Evolutionary conservation across 2,797 vertebrate species (phyloP).

Genomic region (Numenius phaeopus): DNA sequence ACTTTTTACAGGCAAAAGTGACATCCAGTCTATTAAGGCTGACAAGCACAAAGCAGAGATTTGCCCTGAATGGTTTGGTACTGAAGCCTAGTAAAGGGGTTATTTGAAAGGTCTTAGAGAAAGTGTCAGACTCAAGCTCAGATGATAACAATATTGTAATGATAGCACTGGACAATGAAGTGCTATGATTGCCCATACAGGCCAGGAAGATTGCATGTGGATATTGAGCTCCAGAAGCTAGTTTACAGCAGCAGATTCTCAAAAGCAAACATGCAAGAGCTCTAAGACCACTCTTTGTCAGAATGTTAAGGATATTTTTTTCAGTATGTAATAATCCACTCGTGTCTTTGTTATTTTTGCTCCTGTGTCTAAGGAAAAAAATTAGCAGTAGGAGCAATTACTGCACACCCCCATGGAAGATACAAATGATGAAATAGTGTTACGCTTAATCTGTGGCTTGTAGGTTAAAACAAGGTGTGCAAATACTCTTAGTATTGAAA

Average conservation of each 20-base stretch:
- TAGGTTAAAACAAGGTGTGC: not conserved
- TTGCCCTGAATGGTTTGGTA: constrained; percentile 96
- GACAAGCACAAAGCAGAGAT: constrained; percentile 99
- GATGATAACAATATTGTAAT: constrained; percentile 99
- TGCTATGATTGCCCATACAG: constrained; percentile 92
- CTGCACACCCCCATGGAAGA: not conserved
- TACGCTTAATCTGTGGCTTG: not conserved
- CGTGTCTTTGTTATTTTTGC: not conserved
- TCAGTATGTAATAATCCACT: not conserved
- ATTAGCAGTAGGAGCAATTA: not conserved
- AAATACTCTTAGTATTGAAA: not conserved
- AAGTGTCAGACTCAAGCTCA: constrained; percentile 98
- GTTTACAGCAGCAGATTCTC: constrained; percentile 74
- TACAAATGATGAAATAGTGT: not conserved
- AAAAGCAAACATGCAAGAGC: constrained; percentile 63
- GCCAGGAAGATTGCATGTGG: constrained; percentile 88
- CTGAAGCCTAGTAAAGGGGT: constrained; percentile 96
- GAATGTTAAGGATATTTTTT: not conserved
- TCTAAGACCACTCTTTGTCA: not conserved
- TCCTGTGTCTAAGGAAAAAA: not conserved
- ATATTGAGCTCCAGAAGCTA: constrained; percentile 72
- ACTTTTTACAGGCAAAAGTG: constrained; percentile 98
- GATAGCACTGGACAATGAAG: constrained; percentile 98
- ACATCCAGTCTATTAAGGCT: constrained; percentile 99
- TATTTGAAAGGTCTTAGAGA: constrained; percentile 98